Evolutionary conservation across 2,888 invertebrate genomes (phyloP), one percentile per base, ranked within the genome.

Genomic region (Ecliptopera silaceata): DNA sequence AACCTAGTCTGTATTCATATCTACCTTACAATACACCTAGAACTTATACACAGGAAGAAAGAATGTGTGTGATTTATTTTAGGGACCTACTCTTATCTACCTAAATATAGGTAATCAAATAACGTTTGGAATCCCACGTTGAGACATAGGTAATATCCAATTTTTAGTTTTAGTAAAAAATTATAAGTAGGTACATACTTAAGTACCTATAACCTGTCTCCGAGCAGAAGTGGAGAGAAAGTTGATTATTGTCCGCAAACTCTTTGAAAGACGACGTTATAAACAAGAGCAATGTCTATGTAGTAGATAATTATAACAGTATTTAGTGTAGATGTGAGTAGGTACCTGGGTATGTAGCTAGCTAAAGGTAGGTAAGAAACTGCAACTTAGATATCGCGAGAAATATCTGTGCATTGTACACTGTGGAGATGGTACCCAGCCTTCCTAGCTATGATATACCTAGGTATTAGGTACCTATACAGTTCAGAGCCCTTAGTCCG

Each of bases 1-100:
- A 65, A 66, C 66, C 64, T 22, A 15, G 8, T 17, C 3, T 10
- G 34, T 13, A 64, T 68, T 57, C 29, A 20, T 4, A 20, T 20
- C 20, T 2, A 20, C 20, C 5, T 13, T 13, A 11, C 10, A n/a
- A n/a, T n/a, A n/a, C n/a, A n/a, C n/a, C n/a, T n/a, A n/a, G n/a
- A n/a, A n/a, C n/a, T n/a, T n/a, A n/a, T n/a, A n/a, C n/a, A n/a
- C n/a, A n/a, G n/a, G n/a, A n/a, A n/a, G n/a, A n/a, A n/a, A n/a
- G n/a, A n/a, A n/a, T n/a, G n/a, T n/a, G n/a, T n/a, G n/a, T n/a
- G n/a, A n/a, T n/a, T n/a, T n/a, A n/a, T n/a, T n/a, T n/a, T n/a
- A n/a, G n/a, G n/a, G n/a, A n/a, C n/a, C n/a, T n/a, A n/a, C n/a
- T n/a, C n/a, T n/a, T n/a, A n/a, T n/a, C n/a, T n/a, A n/a, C n/a